These are phyloP conservation scores for Xylota sylvarum DNA, from an alignment of 2,888 invertebrate genomes.

Conservation along the genomic window DNA sequence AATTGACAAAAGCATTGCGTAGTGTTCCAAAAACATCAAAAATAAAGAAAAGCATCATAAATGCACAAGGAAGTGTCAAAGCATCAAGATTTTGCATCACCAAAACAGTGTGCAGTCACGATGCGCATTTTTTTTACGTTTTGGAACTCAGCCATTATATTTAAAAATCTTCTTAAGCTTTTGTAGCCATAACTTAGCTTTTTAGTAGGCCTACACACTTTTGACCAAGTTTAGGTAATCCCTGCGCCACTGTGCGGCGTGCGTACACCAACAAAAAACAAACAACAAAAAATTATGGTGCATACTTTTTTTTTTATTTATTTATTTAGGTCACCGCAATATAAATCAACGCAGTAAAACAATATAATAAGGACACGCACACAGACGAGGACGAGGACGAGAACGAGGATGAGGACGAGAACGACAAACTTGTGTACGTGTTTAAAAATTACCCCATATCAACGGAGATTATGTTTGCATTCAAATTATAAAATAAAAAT, in stretches of 20 bases:
- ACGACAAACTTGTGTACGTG: slow-evolving; percentile 10
- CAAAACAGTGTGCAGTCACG: no score
- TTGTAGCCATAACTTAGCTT: no score
- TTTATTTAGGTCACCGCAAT: slow-evolving; percentile 60
- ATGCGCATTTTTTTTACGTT: no score
- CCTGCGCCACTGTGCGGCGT: no score
- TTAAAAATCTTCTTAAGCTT: no score
- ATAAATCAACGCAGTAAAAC: slow-evolving; percentile 52
- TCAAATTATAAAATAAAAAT: slow-evolving; percentile 35
- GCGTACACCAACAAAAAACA: background rate
- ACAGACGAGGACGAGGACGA: background rate
- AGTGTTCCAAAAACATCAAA: background rate
- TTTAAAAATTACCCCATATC: slow-evolving; percentile 15
- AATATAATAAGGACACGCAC: slow-evolving; percentile 42
- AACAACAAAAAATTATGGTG: background rate
- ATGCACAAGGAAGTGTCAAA: no score
- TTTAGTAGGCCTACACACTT: no score
- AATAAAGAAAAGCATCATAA: no score
- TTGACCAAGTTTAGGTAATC: no score
- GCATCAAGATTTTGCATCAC: no score
- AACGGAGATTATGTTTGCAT: slow-evolving; percentile 47
- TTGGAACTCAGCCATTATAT: no score
- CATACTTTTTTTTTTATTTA: slow-evolving; percentile 15
- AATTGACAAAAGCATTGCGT: no score
- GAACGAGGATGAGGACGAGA: background rate